These are phyloP conservation scores for Motacilla tschutschensis DNA, from an alignment of 2,113 vertebrate species.

Conservation along the genomic window DNA sequence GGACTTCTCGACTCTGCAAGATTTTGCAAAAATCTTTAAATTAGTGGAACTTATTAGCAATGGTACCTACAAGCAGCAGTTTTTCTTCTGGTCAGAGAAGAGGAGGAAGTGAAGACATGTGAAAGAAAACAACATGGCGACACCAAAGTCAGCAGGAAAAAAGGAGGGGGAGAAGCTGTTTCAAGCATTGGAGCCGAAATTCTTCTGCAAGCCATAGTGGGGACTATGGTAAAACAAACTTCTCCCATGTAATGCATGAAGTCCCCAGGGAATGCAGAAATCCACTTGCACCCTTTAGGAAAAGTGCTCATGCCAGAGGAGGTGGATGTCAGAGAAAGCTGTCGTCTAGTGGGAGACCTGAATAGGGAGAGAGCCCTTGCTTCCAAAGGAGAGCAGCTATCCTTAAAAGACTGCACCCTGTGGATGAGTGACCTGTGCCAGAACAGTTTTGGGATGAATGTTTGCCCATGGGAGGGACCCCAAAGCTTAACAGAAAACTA, in stretches of 20 bases:
- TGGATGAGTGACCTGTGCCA: not conserved
- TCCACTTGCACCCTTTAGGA: accelerated
- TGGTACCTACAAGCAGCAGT: not conserved
- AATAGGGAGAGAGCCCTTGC: not conserved
- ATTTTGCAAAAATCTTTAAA: not conserved
- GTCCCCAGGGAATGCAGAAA: not conserved
- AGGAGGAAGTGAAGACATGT: not conserved
- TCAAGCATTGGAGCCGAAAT: not conserved
- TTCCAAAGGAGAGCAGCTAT: not conserved
- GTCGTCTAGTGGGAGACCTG: not conserved
- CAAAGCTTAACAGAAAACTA: not conserved
- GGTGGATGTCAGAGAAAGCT: not conserved
- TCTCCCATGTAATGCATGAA: not conserved
- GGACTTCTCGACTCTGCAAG: accelerated
- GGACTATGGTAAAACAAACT: not conserved
- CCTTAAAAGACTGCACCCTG: not conserved
- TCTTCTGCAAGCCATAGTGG: not conserved
- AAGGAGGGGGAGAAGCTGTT: not conserved
- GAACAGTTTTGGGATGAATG: not conserved
- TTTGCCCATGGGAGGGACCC: not conserved
- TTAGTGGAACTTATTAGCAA: not conserved
- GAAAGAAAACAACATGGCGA: not conserved
- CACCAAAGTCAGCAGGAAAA: not conserved
- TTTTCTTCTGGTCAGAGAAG: not conserved
- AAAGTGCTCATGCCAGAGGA: not conserved